These are phyloP conservation scores for Mus pahari DNA, from an alignment of 2,113 vertebrate species.

Conservation along the genomic window DNA sequence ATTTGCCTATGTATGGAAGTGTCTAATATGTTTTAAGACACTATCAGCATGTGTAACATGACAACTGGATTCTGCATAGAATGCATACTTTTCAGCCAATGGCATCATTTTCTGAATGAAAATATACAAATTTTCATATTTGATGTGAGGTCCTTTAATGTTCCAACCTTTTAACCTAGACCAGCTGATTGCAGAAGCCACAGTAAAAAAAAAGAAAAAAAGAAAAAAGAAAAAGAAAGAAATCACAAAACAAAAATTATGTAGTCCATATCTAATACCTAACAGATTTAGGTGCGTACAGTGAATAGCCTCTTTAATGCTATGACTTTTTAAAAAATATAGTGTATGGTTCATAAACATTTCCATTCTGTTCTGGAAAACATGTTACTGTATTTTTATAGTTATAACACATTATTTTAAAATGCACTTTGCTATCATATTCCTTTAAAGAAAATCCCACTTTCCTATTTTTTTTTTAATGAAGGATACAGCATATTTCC, in stretches of 20 bases:
- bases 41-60: not conserved
- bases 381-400: constrained; percentile 30
- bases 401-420: constrained; percentile 44
- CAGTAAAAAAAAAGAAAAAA: too few relatives aligned
- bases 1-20: constrained; percentile 14
- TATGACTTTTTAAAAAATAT: constrained; percentile 47
- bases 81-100: constrained; percentile 8
- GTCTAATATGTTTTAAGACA: constrained; percentile 38
- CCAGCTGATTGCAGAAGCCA: constrained; percentile 40
- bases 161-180: constrained; percentile 20
- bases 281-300: constrained; percentile 63
- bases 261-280: constrained; percentile 28
- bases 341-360: constrained; percentile 27
- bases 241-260: constrained; percentile 46
- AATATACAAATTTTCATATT: constrained; percentile 44
- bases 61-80: constrained; percentile 13
- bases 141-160: not conserved
- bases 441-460: constrained; percentile 40
- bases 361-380: constrained; percentile 57
- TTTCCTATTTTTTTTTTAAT: constrained; percentile 45
- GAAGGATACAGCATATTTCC: not conserved
- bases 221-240: too few relatives aligned
- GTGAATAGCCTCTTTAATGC: constrained; percentile 32
- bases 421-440: not conserved
- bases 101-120: constrained; percentile 15